Percentiles rank a stretch among this genome's conserved stretches.
phyloP scores from a whole-genome alignment of 2,113 vertebrate species.

The Mustela lutreola region DNA sequence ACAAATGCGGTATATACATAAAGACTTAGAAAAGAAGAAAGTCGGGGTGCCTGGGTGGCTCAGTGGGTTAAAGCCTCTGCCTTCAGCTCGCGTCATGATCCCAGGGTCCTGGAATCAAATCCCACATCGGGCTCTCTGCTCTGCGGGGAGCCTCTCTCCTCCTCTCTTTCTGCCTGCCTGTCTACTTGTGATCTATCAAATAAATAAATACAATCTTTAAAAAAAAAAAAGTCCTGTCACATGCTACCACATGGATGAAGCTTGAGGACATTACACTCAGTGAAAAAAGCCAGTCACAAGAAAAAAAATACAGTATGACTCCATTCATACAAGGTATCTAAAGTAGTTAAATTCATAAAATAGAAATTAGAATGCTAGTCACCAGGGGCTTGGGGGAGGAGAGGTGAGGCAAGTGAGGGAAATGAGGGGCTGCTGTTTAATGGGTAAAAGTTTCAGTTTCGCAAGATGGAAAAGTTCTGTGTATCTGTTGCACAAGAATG shows the following conservation, averaged over 20 bases:
- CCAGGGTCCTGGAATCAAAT: too few relatives aligned
- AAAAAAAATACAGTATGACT: not conserved
- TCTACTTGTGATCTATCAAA: too few relatives aligned
- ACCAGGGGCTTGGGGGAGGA: not conserved
- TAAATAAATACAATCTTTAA: too few relatives aligned
- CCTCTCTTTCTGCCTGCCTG: too few relatives aligned
- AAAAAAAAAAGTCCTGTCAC: not conserved
- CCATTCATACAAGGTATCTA: not conserved
- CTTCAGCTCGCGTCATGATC: too few relatives aligned
- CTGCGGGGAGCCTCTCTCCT: too few relatives aligned
- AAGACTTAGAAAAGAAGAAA: not conserved
- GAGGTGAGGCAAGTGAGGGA: not conserved
- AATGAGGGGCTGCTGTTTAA: not conserved
- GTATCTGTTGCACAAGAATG: not conserved
- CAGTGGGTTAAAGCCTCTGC: too few relatives aligned
- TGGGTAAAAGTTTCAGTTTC: not conserved
- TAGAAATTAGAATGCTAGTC: not conserved
- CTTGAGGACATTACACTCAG: not conserved
- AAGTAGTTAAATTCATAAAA: constrained; percentile 19
- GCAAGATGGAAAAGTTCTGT: not conserved
- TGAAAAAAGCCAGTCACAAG: not conserved
- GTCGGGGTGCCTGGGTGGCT: too few relatives aligned
- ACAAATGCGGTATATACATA: not conserved
- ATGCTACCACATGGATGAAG: not conserved
- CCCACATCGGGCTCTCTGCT: too few relatives aligned